phyloP scores from a whole-genome alignment of 2,797 vertebrate species.

The Acrocephalus scirpaceus region DNA sequence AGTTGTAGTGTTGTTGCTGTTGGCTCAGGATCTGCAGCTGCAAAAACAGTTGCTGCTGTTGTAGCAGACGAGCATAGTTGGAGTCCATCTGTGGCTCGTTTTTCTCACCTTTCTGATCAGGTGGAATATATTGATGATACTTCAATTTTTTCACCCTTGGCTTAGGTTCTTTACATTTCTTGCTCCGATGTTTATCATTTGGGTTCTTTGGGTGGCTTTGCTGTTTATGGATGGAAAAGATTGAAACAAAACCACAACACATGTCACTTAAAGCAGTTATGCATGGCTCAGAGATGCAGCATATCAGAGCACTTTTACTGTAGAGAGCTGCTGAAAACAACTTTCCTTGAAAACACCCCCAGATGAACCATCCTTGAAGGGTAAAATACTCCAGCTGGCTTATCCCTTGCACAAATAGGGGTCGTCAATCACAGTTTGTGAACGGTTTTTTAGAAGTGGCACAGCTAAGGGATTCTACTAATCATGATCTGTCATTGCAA shows the following conservation, averaged over 20 bases:
- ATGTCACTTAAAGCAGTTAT: background rate
- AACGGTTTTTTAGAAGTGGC: background rate
- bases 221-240: constrained; percentile 73
- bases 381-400: background rate
- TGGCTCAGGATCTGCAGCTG: constrained; percentile 98
- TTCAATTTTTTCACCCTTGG: constrained; percentile 94
- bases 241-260: constrained; percentile 13
- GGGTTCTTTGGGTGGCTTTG: constrained; percentile 89
- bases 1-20: constrained; percentile 91
- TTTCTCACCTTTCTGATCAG: constrained; percentile 94
- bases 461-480: background rate
- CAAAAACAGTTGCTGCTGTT: constrained; percentile 96
- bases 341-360: background rate
- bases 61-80: constrained; percentile 90
- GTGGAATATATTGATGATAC: constrained; percentile 98
- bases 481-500: background rate
- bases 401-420: background rate
- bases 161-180: constrained; percentile 93
- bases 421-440: background rate
- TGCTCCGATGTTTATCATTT: constrained; percentile 89
- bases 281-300: background rate
- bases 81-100: constrained; percentile 91
- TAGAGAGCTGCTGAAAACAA: background rate
- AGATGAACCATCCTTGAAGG: background rate
- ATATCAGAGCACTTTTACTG: background rate